These are phyloP conservation scores for Galagoides demidoff DNA, from an alignment of 2,797 vertebrate species.

Conservation along the genomic window DNA sequence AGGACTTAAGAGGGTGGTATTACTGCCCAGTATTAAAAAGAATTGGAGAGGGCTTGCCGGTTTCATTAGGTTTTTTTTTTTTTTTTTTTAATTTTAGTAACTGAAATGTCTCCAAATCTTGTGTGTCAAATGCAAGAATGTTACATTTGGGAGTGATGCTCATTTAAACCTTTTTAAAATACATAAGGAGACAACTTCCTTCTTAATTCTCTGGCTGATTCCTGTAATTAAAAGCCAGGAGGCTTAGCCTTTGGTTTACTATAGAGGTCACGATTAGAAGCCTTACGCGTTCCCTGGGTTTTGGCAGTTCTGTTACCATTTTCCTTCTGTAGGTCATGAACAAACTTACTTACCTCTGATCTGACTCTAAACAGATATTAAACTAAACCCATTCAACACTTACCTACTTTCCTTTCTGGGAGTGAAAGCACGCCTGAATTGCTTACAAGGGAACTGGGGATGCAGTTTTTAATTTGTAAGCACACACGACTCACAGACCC, in stretches of 20 bases:
- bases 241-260: not conserved
- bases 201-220: not conserved
- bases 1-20: not conserved
- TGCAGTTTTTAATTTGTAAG: not conserved
- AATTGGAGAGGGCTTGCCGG: not conserved
- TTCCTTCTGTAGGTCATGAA: not conserved
- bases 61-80: not conserved
- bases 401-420: not conserved
- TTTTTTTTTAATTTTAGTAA: not conserved
- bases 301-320: not conserved
- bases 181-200: not conserved
- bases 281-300: not conserved
- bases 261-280: not conserved
- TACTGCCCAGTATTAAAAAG: slow-evolving; percentile 4
- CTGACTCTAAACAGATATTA: not conserved
- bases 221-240: not conserved
- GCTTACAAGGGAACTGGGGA: not conserved
- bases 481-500: not conserved
- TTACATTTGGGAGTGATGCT: not conserved
- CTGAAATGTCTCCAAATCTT: not conserved
- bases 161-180: slow-evolving; percentile 33
- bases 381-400: not conserved
- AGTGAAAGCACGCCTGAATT: not conserved
- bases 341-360: not conserved
- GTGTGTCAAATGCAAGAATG: not conserved